Conservation (phyloP, 2,888 invertebrate genomes). For the Xestia c-nigrum region DNA sequence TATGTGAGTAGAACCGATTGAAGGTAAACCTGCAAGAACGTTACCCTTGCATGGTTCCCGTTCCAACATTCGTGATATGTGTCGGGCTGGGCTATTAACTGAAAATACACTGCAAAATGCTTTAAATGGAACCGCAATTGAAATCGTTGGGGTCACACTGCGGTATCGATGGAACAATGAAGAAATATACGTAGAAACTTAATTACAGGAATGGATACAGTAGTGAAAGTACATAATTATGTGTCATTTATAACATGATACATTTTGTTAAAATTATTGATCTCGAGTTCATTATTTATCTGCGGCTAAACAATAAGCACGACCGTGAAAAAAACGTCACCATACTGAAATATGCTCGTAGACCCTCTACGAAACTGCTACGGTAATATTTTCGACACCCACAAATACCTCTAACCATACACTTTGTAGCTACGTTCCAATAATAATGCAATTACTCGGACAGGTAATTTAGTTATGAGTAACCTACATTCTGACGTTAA, state of each 20-base stretch:
- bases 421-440: constrained; percentile 6
- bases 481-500: constrained; percentile 56
- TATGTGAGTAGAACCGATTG: too few species aligned
- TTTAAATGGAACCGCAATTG: constrained; percentile 6
- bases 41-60: not conserved
- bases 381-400: not conserved
- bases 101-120: constrained; percentile 12
- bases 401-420: not conserved
- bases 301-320: not conserved
- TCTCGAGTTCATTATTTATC: not conserved
- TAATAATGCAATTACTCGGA: constrained; percentile 32
- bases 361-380: not conserved
- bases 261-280: too few species aligned
- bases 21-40: not conserved
- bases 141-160: not conserved
- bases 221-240: too few species aligned
- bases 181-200: not conserved
- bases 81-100: not conserved
- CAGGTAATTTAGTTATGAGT: constrained; percentile 40
- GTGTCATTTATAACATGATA: too few species aligned
- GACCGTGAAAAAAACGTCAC: not conserved
- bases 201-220: not conserved
- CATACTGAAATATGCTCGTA: not conserved
- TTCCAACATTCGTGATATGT: not conserved
- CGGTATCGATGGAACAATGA: not conserved